phyloP scores from a whole-genome alignment of 2,888 invertebrate genomes.

The Epsilonema sp. region DNA sequence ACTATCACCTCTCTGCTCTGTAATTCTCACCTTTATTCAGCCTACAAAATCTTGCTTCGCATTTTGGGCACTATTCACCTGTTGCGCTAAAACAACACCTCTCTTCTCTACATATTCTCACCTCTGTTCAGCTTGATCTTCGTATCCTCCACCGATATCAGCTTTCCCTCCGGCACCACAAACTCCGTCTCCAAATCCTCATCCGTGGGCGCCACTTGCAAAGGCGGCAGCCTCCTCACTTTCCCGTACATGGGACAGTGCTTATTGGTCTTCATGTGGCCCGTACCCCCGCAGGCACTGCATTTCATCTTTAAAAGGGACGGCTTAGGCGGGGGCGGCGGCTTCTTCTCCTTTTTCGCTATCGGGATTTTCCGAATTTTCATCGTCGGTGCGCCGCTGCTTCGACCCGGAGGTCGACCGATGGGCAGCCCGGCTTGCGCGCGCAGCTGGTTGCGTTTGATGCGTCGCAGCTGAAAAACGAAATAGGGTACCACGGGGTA shows the following conservation, averaged over 20 bases:
- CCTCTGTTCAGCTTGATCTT: no score
- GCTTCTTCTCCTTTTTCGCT: slow-evolving; percentile 13
- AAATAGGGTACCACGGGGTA: no score
- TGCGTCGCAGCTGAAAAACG: slow-evolving; percentile 67
- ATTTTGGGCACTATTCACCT: no score
- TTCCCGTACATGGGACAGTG: slow-evolving; percentile 82
- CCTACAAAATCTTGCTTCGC: no score
- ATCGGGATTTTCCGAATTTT: slow-evolving; percentile 8
- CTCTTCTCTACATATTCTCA: no score
- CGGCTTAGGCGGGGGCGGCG: slow-evolving; percentile 10
- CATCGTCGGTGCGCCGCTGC: neutral
- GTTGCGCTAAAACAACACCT: no score
- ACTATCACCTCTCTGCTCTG: no score
- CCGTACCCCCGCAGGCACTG: slow-evolving; percentile 72
- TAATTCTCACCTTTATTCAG: no score
- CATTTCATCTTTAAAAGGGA: slow-evolving; percentile 48
- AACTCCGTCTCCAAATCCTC: slow-evolving; percentile 58
- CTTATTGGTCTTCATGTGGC: slow-evolving; percentile 74
- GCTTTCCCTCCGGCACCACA: slow-evolving; percentile 38
- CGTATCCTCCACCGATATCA: slow-evolving; percentile 36
- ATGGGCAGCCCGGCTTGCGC: slow-evolving; percentile 8
- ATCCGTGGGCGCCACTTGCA: slow-evolving; percentile 38
- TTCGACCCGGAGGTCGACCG: slow-evolving; percentile 12
- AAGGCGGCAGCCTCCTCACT: slow-evolving; percentile 17
- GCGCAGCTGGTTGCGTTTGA: slow-evolving; percentile 43